Percentiles rank a stretch among this genome's conserved stretches.
Conservation (phyloP, 2,113 vertebrate species). For the Pollachius pollachius region DNA sequence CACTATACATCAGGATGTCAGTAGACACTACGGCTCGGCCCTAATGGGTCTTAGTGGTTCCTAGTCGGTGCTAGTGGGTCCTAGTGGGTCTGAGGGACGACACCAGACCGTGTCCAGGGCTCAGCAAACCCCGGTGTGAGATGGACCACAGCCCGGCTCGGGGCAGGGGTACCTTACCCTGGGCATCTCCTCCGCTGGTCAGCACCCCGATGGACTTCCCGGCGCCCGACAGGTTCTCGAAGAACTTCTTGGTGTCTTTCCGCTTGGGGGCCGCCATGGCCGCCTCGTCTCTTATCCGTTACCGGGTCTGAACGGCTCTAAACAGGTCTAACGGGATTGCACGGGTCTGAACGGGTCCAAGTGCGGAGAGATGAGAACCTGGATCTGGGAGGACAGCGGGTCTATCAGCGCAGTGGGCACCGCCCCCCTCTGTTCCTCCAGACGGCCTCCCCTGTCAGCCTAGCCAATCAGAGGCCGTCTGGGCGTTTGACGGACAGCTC, state of each 20-base stretch:
- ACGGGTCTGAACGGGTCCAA: too few species aligned
- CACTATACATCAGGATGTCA: too few species aligned
- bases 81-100: too few species aligned
- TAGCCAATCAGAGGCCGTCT: not conserved
- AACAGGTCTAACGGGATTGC: too few species aligned
- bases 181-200: constrained; percentile 95
- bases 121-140: constrained; percentile 9
- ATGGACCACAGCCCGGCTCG: too few species aligned
- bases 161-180: constrained; percentile 74
- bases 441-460: not conserved
- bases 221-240: constrained; percentile 86
- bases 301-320: not conserved
- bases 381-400: not conserved
- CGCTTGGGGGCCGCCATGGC: constrained; percentile 41
- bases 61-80: too few species aligned
- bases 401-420: constrained; percentile 39
- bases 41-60: too few species aligned
- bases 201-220: constrained; percentile 90
- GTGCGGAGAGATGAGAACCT: not conserved
- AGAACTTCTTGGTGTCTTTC: constrained; percentile 75
- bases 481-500: not conserved
- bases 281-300: not conserved
- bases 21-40: too few species aligned
- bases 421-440: constrained; percentile 19
- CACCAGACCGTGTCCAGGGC: not conserved